Evolutionary conservation across 2,797 vertebrate genomes (phyloP), one percentile per base, ranked within the genome.

Genomic region (Hephaestus fuliginosus): DNA sequence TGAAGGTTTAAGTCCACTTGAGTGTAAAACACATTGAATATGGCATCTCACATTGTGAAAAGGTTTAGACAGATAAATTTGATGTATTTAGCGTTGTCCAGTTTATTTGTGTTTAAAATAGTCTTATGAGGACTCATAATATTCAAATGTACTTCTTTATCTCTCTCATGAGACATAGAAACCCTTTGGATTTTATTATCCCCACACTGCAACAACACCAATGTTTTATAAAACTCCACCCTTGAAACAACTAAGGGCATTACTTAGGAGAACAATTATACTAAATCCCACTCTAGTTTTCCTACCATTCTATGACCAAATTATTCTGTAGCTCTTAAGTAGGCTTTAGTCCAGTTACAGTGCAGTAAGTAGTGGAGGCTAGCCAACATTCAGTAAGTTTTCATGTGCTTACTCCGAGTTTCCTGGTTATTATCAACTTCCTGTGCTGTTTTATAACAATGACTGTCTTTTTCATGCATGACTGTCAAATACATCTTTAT

Each of bases 211-310:
- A 70, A 44, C 43, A 55, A 49, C 20, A 39, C 13, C 48, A 10
- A 52, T 22, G 28, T 66, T 75, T 67, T 44, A 60, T 57, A 46
- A 63, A 76, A 66, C n/a, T 30, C 7, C 0, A 49, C n/a, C 25
- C 36, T 46, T 39, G 17, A 55, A 52, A 53, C 5, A 56, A 51
- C 63, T 56, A 56, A 49, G 68, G 74, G n/a, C 58, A 68, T 67
- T 5, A 67, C 44, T 80, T 80, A 82, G 15, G 41, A 74, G 36
- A 44, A 65, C 77, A 80, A 53, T 48, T 30, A 30, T 9, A 44
- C 6, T 36, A 28, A 62, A 71, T 72, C 3, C 33, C 46, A 36
- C 57, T 74, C 28, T 57, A 28, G 39, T 61, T 56, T 80, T 74
- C 44, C 46, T 49, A 61, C 53, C 7, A 17, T n/a, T 63, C 2